phyloP scores from a whole-genome alignment of 2,888 invertebrate genomes.

The Sarcophaga rosellei region DNA sequence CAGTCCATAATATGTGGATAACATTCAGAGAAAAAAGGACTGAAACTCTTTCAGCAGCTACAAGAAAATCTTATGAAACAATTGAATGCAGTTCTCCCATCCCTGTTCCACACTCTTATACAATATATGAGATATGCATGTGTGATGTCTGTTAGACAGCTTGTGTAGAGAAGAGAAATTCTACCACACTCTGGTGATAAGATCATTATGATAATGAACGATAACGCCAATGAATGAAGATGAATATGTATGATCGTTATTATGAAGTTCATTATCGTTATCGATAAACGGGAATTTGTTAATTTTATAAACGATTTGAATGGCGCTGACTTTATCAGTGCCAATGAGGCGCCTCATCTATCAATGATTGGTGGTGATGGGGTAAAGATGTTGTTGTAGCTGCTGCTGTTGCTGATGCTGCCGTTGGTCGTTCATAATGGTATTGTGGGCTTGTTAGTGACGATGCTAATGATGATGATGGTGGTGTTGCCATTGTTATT shows the following conservation, averaged over 20 bases:
- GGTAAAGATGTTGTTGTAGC: not conserved
- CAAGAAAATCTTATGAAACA: too few species aligned
- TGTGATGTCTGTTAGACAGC: too few species aligned
- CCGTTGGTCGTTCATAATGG: not conserved
- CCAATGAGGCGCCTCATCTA: conserved; percentile 70
- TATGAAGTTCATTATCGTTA: conserved; percentile 42
- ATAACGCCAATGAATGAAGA: not conserved
- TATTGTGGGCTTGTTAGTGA: too few species aligned
- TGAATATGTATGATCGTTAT: conserved; percentile 23
- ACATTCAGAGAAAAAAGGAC: too few species aligned
- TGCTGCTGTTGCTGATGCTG: not conserved
- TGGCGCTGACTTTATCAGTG: conserved; percentile 67
- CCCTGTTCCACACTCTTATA: too few species aligned
- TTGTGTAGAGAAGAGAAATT: too few species aligned
- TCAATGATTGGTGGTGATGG: conserved; percentile 52
- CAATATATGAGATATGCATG: too few species aligned
- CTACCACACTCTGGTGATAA: conserved; percentile 12
- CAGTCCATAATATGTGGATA: too few species aligned
- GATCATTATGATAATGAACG: conserved; percentile 38
- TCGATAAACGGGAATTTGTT: conserved; percentile 36
- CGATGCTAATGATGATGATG: not conserved
- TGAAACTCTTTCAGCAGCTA: too few species aligned
- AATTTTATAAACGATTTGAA: conserved; percentile 56
- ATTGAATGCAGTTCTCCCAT: too few species aligned
- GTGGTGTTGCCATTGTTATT: conserved; percentile 29